A percentile compares a stretch with the other conserved stretches of the same genome.
phyloP scores from a whole-genome alignment of 2,113 vertebrate genomes.

The Etheostoma spectabile region DNA sequence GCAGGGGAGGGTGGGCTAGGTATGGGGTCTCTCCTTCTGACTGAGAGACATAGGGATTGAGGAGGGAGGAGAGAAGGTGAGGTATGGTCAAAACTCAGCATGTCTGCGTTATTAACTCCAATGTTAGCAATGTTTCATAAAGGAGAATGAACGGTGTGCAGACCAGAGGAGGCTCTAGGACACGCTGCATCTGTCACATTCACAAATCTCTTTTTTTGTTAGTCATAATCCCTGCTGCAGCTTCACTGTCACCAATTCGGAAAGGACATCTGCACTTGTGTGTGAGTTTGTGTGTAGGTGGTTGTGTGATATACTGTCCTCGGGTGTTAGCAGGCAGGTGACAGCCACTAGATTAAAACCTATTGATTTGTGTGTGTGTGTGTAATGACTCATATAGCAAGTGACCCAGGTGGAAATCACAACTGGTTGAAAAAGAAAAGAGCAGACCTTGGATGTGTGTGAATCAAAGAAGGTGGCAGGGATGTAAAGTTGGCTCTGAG shows the following conservation, averaged over 20 bases:
- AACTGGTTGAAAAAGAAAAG: slow-evolving; percentile 34
- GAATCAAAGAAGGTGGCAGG: slow-evolving; percentile 11
- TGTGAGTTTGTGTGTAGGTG: slow-evolving; percentile 44
- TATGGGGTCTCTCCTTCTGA: slow-evolving; percentile 50
- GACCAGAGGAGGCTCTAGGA: slow-evolving; percentile 41
- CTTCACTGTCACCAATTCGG: slow-evolving; percentile 41
- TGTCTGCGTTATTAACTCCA: slow-evolving; percentile 30
- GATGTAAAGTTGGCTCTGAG: slow-evolving; percentile 12
- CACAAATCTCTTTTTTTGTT: slow-evolving; percentile 58
- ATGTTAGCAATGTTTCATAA: slow-evolving; percentile 25
- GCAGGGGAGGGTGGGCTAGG: slow-evolving; percentile 53
- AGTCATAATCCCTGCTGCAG: slow-evolving; percentile 50
- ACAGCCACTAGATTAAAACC: slow-evolving; percentile 60
- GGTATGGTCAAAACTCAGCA: slow-evolving; percentile 12
- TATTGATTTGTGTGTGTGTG: slow-evolving; percentile 61
- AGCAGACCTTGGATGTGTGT: slow-evolving; percentile 35
- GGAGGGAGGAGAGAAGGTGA: slow-evolving; percentile 10
- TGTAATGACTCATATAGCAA: slow-evolving; percentile 53
- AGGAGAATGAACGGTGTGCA: slow-evolving; percentile 22
- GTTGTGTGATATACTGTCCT: slow-evolving; percentile 56
- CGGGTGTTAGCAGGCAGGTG: slow-evolving; percentile 50
- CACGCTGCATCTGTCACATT: slow-evolving; percentile 43
- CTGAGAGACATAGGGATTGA: slow-evolving; percentile 27
- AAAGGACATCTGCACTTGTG: slow-evolving; percentile 27
- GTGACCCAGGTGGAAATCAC: slow-evolving; percentile 48